Percentiles rank a stretch among this genome's conserved stretches.
Evolutionary conservation across 2,888 invertebrate species (phyloP).

Genomic region (Cerceris ruficornis): DNA sequence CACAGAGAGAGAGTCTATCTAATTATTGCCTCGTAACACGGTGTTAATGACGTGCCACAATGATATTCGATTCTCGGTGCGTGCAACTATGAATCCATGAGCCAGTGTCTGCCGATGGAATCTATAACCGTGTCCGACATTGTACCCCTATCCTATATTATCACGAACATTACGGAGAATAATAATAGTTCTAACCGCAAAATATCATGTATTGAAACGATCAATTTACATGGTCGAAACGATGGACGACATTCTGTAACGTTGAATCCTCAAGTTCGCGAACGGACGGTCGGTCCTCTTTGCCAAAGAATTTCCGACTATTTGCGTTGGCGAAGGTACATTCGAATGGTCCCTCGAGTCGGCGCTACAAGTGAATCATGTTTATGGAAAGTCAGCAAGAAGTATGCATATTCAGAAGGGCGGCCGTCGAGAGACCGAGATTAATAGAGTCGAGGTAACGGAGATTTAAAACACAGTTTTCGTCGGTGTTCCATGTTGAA

Average conservation of each 20-base stretch:
- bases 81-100: slow-evolving; percentile 18
- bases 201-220: background rate
- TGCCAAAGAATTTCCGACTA: too few species aligned
- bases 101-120: background rate
- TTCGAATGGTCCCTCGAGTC: too few species aligned
- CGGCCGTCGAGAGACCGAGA: too few species aligned
- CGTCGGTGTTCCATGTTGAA: too few species aligned
- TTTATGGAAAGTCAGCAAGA: too few species aligned
- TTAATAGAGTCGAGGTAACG: too few species aligned
- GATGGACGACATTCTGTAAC: background rate
- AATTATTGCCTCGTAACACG: slow-evolving; percentile 51
- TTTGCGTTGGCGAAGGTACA: too few species aligned
- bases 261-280: too few species aligned
- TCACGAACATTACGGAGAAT: background rate
- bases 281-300: too few species aligned
- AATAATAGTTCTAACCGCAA: background rate
- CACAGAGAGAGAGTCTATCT: slow-evolving; percentile 33
- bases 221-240: background rate
- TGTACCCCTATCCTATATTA: background rate
- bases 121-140: background rate
- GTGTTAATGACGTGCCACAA: slow-evolving; percentile 53
- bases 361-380: too few species aligned
- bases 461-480: too few species aligned
- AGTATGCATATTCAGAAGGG: too few species aligned
- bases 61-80: slow-evolving; percentile 48